Evolutionary conservation across 2,113 vertebrate species (phyloP).

Genomic region (Anser brachyrhynchus): DNA sequence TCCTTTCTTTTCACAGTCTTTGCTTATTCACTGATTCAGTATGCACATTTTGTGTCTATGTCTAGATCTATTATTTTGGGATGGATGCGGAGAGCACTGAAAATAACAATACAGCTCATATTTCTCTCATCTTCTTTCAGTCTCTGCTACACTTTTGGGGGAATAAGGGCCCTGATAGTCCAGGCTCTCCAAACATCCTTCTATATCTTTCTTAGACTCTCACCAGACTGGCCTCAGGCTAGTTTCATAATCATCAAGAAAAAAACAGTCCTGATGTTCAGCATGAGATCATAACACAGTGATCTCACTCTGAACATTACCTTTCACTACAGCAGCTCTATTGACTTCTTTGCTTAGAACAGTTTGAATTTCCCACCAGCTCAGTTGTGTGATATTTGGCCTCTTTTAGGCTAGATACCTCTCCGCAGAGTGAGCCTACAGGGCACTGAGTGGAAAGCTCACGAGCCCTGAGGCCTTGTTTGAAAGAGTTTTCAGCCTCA

Average conservation of each 20-base stretch:
- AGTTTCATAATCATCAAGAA: constrained; percentile 59
- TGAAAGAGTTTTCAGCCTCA: constrained; percentile 52
- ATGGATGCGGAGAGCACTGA: neutral
- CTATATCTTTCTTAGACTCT: constrained; percentile 51
- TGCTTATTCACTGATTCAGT: neutral
- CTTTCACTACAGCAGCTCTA: constrained; percentile 44
- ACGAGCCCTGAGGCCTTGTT: constrained; percentile 34
- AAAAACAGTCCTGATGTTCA: constrained; percentile 46
- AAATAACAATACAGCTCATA: constrained; percentile 24
- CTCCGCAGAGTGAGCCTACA: constrained; percentile 40
- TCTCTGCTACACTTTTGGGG: constrained; percentile 20
- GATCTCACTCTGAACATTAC: constrained; percentile 63
- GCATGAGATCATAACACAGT: constrained; percentile 65
- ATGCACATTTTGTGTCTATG: neutral
- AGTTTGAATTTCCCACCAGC: constrained; percentile 61
- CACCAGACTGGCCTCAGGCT: constrained; percentile 62
- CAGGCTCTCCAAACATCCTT: constrained; percentile 26
- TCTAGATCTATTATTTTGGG: neutral
- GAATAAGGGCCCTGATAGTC: constrained; percentile 42
- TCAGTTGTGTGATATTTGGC: constrained; percentile 57
- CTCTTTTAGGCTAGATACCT: constrained; percentile 45
- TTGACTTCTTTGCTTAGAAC: constrained; percentile 50
- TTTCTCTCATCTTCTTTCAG: constrained; percentile 33
- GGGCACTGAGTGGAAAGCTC: constrained; percentile 46
- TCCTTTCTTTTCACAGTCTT: neutral